Percentiles rank a stretch among this genome's conserved stretches.
Evolutionary conservation across 1,140 invertebrate genomes (phyloP).

Genomic region (Sarcophaga peregrina): DNA sequence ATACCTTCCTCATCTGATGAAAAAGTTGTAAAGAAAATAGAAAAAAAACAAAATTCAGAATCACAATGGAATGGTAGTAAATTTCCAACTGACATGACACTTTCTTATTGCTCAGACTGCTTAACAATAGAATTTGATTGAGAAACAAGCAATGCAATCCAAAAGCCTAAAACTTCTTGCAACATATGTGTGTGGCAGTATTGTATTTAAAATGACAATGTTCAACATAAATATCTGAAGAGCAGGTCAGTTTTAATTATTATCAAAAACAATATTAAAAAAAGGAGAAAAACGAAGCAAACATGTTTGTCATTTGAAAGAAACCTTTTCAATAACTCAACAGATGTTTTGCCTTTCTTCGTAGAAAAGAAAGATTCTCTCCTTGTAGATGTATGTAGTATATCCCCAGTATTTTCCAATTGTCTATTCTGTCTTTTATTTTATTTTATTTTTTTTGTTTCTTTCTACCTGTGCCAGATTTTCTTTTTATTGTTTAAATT

Average conservation of each 20-base stretch:
- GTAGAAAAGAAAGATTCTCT: no score
- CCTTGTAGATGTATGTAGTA: no score
- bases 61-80: background rate
- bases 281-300: no score
- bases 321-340: background rate
- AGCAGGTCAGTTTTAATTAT: background rate
- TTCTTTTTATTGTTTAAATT: background rate
- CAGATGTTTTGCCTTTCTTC: conserved; percentile 9
- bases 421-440: background rate
- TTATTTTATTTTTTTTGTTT: no score
- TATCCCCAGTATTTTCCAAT: conserved; percentile 1
- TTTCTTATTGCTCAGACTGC: background rate
- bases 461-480: background rate
- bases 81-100: background rate
- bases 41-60: background rate
- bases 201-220: conserved; percentile 5
- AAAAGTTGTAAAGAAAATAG: no score
- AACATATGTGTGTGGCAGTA: background rate
- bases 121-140: background rate
- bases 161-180: background rate
- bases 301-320: background rate
- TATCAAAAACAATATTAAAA: background rate
- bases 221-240: background rate
- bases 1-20: no score
- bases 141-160: background rate